Evolutionary conservation across 2,888 invertebrate species (phyloP).

Genomic region (Lutraria lutraria): DNA sequence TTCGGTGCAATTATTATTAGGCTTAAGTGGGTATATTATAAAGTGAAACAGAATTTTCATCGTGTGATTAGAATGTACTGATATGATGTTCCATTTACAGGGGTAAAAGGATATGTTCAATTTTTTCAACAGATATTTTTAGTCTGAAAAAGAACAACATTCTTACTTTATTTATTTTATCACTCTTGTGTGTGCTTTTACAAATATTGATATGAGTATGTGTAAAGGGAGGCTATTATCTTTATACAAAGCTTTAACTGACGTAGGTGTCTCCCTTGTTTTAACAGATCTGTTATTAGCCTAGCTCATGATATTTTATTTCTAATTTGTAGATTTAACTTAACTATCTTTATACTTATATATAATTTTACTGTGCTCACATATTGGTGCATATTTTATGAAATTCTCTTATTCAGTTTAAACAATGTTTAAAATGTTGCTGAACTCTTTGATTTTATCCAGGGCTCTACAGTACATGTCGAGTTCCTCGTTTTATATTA

Average conservation of each 20-base stretch:
- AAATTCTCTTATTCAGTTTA: not conserved
- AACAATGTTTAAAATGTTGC: slow-evolving; percentile 1
- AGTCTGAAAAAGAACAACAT: too few species aligned
- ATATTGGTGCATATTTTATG: slow-evolving; percentile 25
- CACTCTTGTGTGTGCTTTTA: too few species aligned
- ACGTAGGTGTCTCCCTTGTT: not conserved
- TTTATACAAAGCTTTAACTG: not conserved
- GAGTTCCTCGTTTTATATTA: slow-evolving; percentile 13
- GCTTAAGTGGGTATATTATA: not conserved
- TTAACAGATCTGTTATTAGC: not conserved
- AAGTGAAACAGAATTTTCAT: not conserved
- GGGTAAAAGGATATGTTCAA: too few species aligned
- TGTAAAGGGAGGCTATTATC: not conserved
- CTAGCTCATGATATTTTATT: not conserved
- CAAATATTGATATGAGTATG: not conserved
- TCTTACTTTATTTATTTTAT: too few species aligned
- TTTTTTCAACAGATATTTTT: too few species aligned
- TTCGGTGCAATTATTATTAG: not conserved
- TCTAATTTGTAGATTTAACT: not conserved
- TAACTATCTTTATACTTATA: not conserved
- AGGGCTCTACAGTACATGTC: too few species aligned
- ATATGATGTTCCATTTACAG: too few species aligned
- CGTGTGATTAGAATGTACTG: too few species aligned
- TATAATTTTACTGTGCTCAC: slow-evolving; percentile 20
- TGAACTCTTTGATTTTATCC: too few species aligned